Base-by-base conservation (phyloP, 2,888 invertebrate species). In the Salticus scenicus region DNA sequence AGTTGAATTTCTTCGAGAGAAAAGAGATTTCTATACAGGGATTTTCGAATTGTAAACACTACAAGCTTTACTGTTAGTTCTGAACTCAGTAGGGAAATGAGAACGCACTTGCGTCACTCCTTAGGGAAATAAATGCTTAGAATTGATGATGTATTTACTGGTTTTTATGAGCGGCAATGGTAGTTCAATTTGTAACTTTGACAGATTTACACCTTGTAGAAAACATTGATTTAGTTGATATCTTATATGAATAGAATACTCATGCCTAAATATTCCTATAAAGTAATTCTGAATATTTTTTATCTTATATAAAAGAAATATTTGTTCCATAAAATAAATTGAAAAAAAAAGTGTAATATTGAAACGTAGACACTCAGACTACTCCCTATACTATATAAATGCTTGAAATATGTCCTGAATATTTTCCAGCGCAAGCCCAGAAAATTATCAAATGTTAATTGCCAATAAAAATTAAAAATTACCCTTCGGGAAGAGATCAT, bases 111-210 rank as follows among this genome's bases (percentile, higher is more conserved):
- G 27, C 47, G 14, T 24, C n/a, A 17, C 37, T 67, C 83, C 57
- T 71, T 37, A 77, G 83, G 83, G 83, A 72, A 84, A 77, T 77
- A 78, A 73, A 69, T 67, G 31, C 57, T 77, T 47, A 33, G 41
- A 77, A 77, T 73, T 66, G 77, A 77, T 77, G 83, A 77, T 77
- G 77, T 84, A 84, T 84, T 84, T 77, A 67, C 77, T 77, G 63
- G 83, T 67, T 67, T 76, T 63, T 73, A 67, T 64, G 31, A 24
- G 76, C 28, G 47, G 47, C 57, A 69, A 63, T 75, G 41, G 81
- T 57, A 51, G 63, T 81, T 75, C 81, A 81, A 81, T 81, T 81
- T 81, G 81, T 81, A 63, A 41, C 67, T 37, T 20, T 31, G 81
- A 64, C 70, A 74, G 75, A 81, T 75, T 81, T 81, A 63, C 69